phyloP scores from a whole-genome alignment of 2,113 vertebrate species.

The Phaethornis superciliosus region DNA sequence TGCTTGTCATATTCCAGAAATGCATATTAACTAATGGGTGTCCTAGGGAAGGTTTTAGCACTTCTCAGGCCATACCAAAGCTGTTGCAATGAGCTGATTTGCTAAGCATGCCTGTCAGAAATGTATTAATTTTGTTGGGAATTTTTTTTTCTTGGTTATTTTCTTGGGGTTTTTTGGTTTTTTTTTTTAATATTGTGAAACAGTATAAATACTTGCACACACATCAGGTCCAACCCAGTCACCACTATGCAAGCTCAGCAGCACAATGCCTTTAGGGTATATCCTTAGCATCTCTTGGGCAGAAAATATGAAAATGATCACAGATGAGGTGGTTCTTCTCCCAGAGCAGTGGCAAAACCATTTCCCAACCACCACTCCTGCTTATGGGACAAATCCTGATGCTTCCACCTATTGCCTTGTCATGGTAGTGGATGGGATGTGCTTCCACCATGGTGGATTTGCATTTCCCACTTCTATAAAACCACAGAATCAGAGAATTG shows the following conservation, averaged over 20 bases:
- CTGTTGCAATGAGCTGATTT: not conserved
- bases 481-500: no score
- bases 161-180: not conserved
- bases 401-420: no score
- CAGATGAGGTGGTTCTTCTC: not conserved
- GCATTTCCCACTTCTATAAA: no score
- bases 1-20: not conserved
- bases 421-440: no score
- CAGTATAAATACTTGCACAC: not conserved
- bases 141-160: not conserved
- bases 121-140: not conserved
- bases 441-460: no score
- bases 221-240: not conserved
- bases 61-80: not conserved
- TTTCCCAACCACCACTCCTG: no score
- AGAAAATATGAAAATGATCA: not conserved
- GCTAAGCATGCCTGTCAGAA: not conserved
- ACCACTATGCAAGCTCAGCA: not conserved
- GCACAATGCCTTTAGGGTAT: not conserved
- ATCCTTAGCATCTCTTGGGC: not conserved
- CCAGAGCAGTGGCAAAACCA: no score
- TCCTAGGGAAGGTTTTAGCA: not conserved
- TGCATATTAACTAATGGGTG: not conserved
- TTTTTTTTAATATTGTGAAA: not conserved
- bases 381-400: no score